Evolutionary conservation across 2,797 vertebrate genomes (phyloP), one percentile per base, ranked within the genome.

Genomic region (Sebastes nivosus): DNA sequence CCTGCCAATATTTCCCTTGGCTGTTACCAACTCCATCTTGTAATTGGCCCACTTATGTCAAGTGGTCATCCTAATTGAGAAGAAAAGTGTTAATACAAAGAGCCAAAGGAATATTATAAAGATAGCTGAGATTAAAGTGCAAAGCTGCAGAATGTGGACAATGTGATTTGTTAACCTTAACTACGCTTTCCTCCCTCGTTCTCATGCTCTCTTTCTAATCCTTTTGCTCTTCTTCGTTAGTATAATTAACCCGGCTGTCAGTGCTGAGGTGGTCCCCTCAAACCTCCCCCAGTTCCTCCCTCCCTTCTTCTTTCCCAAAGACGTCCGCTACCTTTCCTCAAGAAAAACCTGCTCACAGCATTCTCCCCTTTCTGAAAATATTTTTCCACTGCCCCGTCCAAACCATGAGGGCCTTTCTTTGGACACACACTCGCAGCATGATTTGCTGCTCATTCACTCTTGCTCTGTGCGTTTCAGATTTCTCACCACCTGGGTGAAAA

Each of bases 341-440:
- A 78, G 66, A 84, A 91, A 91, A 93, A 92, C 86, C 90, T 90
- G 88, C 92, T 85, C 67, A 6, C 78, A 82, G 87, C 83, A 81
- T 88, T 94, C 92, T 94, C 91, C 86, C 82, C 82, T 90, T 92
- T 87, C 90, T 76, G 73, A 86, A 93, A 93, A 93, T 91, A 93
- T 93, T 94, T 95, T 95, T 95, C 94, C 94, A 93, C 87, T 87
- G 82, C 87, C 83, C 94, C 89, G 60, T 95, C 92, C 93, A 94
- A 93, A 95, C 94, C 93, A 83, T 90, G 92, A 92, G 93, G 90
- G 87, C 93, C 93, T 94, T 91, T 93, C 92, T 93, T 86, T 92
- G 82, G 77, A 85, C 79, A 79, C 66, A 68, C 77, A 71, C 58
- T 12, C 57, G 32, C 46, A 63, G 64, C 66, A 72, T 30, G 72